These are phyloP conservation scores for Albula glossodonta DNA, from an alignment of 2,113 vertebrate genomes.

Conservation along the genomic window DNA sequence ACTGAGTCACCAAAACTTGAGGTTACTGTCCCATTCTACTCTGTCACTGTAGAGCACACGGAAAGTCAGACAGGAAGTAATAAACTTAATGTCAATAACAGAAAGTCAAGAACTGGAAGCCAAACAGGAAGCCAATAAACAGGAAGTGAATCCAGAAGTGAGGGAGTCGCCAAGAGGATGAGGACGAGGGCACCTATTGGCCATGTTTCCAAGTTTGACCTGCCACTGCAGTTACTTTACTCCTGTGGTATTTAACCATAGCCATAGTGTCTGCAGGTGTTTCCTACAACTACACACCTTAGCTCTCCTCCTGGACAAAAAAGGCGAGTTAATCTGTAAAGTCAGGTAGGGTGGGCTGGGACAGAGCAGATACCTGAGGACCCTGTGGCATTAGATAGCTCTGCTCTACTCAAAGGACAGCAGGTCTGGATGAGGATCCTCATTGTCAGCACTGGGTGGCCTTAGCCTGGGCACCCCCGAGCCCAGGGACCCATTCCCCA, in stretches of 20 bases:
- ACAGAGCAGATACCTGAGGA: too few species aligned
- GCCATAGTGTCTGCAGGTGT: too few species aligned
- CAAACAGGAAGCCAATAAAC: neutral
- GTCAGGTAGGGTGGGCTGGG: too few species aligned
- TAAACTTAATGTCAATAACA: neutral
- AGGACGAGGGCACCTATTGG: neutral
- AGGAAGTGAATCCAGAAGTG: too few species aligned
- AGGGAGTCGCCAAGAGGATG: neutral
- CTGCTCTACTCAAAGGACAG: constrained; percentile 85
- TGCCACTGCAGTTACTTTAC: neutral
- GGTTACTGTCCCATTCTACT: neutral
- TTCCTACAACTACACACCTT: too few species aligned
- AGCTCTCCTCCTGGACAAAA: too few species aligned
- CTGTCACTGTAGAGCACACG: neutral
- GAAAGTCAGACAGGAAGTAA: neutral
- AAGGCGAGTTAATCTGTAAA: too few species aligned
- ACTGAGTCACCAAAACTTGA: neutral
- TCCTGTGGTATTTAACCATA: too few species aligned
- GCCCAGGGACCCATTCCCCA: constrained; percentile 54
- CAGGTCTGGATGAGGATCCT: constrained; percentile 84
- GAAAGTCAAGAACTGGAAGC: neutral
- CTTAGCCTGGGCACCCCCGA: constrained; percentile 30
- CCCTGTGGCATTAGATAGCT: neutral
- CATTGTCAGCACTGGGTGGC: constrained; percentile 58
- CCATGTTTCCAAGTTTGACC: neutral